phyloP scores from a whole-genome alignment of 2,797 vertebrate genomes.

The Tadarida brasiliensis region DNA sequence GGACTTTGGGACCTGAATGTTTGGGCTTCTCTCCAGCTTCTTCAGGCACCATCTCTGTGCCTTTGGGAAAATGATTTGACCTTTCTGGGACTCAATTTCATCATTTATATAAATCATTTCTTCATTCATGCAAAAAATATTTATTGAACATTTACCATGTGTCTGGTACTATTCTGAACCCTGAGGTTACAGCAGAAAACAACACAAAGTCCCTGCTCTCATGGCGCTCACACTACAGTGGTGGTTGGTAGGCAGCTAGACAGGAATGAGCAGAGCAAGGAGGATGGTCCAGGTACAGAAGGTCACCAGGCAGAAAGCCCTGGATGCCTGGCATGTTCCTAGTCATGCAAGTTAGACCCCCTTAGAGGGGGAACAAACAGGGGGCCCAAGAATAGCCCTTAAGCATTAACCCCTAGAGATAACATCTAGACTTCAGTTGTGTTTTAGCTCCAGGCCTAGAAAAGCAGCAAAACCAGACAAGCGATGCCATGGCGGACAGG shows the following conservation, averaged over 20 bases:
- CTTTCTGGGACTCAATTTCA: background rate
- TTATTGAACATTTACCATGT: background rate
- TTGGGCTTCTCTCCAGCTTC: background rate
- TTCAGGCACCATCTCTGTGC: background rate
- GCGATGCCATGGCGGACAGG: background rate
- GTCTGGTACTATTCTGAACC: background rate
- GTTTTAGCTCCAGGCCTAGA: background rate
- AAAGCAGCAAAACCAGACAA: background rate
- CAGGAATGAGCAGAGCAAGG: background rate
- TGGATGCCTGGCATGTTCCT: background rate
- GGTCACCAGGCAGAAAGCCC: background rate
- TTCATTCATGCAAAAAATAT: background rate
- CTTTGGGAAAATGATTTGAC: conserved; percentile 18
- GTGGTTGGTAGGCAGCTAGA: background rate
- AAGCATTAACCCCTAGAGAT: background rate
- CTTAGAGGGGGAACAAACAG: background rate
- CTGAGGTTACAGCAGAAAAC: background rate
- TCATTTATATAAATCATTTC: background rate
- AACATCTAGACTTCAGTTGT: background rate
- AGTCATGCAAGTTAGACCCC: background rate
- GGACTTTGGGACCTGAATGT: background rate
- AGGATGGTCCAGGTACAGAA: background rate
- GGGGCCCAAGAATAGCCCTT: background rate
- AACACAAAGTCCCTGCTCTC: background rate
- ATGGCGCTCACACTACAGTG: background rate